phyloP scores from a whole-genome alignment of 1,140 invertebrate species.

The Lasioglossum baleicum region DNA sequence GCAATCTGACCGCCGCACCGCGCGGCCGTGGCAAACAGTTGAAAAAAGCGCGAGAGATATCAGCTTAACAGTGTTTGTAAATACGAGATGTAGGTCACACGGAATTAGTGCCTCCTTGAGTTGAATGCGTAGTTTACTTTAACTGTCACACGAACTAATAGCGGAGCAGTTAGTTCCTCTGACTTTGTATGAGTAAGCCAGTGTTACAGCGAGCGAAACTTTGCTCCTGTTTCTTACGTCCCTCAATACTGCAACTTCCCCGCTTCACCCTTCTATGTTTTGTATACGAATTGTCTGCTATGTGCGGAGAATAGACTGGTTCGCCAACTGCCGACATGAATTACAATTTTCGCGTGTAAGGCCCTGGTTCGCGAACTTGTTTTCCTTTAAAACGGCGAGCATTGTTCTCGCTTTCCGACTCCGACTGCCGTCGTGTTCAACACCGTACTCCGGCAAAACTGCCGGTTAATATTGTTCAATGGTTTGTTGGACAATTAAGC shows the following conservation, averaged over 20 bases:
- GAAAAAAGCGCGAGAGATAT: not conserved
- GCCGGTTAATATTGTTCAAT: not conserved
- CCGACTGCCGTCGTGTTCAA: not conserved
- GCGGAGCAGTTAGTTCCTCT: conserved; percentile 4
- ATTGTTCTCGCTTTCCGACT: not conserved
- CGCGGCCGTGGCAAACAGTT: too few relatives aligned
- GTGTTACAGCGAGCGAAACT: conserved; percentile 16
- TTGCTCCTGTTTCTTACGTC: conserved; percentile 22
- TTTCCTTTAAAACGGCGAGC: not conserved
- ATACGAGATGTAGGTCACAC: conserved; percentile 23
- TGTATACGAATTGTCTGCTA: not conserved
- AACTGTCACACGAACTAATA: conserved; percentile 25
- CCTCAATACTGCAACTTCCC: not conserved
- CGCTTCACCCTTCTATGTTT: not conserved
- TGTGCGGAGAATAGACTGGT: conserved; percentile 1
- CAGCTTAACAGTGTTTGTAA: not conserved
- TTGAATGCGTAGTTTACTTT: conserved; percentile 23
- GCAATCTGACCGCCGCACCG: too few relatives aligned
- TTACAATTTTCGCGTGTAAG: not conserved
- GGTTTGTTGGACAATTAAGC: not conserved
- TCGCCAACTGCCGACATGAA: conserved; percentile 1
- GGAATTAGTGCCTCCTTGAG: conserved; percentile 8
- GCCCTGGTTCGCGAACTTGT: not conserved
- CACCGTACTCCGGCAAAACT: not conserved
- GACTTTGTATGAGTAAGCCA: not conserved